phyloP scores from a whole-genome alignment of 2,888 invertebrate genomes.

The Ophraella communa region DNA sequence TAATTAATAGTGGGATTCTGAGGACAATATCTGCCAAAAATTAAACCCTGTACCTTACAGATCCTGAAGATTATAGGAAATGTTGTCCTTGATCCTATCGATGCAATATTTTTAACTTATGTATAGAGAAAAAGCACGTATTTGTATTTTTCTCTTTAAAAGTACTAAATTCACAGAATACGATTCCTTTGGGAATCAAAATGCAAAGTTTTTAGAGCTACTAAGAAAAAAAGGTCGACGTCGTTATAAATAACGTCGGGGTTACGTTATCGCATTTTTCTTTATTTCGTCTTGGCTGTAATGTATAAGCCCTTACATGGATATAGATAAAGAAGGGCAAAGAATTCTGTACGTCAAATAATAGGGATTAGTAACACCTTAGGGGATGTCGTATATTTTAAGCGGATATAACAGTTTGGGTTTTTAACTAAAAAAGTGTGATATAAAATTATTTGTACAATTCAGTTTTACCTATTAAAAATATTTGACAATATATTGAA shows the following conservation, averaged over 20 bases:
- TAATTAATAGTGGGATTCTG: no score
- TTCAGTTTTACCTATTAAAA: no score
- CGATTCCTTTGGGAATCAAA: conserved; percentile 3
- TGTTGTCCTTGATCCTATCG: not conserved
- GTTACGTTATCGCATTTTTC: conserved; percentile 8
- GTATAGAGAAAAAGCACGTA: not conserved
- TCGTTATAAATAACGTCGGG: conserved; percentile 2
- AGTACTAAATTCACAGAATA: not conserved
- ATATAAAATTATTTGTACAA: no score
- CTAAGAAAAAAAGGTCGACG: not conserved
- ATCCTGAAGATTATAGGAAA: no score
- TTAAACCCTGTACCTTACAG: no score
- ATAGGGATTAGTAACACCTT: not conserved
- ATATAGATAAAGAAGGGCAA: conserved; percentile 7
- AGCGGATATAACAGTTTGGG: no score
- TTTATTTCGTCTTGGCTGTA: conserved; percentile 10
- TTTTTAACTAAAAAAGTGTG: no score
- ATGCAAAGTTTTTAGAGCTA: conserved; percentile 8
- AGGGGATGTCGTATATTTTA: not conserved
- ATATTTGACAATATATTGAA: no score
- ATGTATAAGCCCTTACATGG: conserved; percentile 10
- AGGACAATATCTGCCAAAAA: no score
- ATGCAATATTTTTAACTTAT: not conserved
- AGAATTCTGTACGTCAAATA: conserved; percentile 1
- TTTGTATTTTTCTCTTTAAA: not conserved